Evolutionary conservation across 1,140 invertebrate genomes (phyloP).

Genomic region (Cotesia typhae): DNA sequence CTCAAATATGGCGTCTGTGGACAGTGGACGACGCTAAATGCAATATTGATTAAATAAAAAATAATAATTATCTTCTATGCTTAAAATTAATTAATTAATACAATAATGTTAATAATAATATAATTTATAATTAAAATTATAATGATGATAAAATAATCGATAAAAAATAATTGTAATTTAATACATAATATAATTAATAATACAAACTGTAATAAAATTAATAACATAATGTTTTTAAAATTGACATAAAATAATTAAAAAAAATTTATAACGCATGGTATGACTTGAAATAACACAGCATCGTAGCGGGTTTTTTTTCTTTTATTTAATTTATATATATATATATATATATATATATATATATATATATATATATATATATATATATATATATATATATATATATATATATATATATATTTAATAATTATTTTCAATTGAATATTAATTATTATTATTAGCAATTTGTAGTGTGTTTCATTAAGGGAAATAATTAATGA

Average conservation of each 20-base stretch:
- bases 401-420: too few species aligned
- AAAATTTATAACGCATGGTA: conserved; percentile 63
- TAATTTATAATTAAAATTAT: conserved; percentile 48
- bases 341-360: too few species aligned
- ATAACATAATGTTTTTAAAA: conserved; percentile 60
- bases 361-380: too few species aligned
- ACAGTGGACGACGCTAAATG: too few species aligned
- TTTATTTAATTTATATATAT: not conserved
- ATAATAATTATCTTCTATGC: conserved; percentile 41
- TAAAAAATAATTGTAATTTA: conserved; percentile 22
- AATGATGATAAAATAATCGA: conserved; percentile 42
- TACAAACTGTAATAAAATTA: conserved; percentile 62
- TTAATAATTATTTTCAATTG: not conserved
- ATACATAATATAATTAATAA: conserved; percentile 16
- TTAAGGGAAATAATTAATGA: too few species aligned
- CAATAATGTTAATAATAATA: too few species aligned
- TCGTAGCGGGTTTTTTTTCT: conserved; percentile 57
- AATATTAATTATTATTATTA: not conserved
- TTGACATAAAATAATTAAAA: conserved; percentile 65
- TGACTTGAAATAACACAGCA: conserved; percentile 67
- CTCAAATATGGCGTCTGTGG: not conserved
- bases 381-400: too few species aligned
- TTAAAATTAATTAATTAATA: too few species aligned
- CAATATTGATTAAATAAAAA: conserved; percentile 18
- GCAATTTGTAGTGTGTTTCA: too few species aligned